A percentile compares a stretch with the other conserved stretches of the same genome.
These are phyloP conservation scores for Hypselothyrea guttata DNA, from an alignment of 2,888 invertebrate species.

Conservation along the genomic window DNA sequence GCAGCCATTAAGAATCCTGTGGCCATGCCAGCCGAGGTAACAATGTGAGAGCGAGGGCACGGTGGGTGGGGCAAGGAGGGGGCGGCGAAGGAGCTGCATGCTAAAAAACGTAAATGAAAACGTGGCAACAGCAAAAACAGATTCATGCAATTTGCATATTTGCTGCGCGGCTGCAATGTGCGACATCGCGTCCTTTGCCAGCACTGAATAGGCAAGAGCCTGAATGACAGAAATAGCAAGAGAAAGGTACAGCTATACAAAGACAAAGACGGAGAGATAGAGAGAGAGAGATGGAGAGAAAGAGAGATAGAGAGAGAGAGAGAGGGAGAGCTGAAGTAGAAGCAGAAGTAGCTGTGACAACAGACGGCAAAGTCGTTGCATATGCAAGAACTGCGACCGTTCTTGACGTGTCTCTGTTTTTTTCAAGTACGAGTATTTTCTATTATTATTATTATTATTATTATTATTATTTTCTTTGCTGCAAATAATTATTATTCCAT, in stretches of 20 bases:
- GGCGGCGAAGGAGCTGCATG: neutral
- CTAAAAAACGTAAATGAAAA: constrained; percentile 30
- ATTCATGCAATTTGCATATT: constrained; percentile 75
- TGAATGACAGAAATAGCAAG: too few species aligned
- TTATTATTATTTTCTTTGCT: constrained; percentile 15
- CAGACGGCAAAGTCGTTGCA: constrained; percentile 29
- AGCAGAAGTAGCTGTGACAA: constrained; percentile 3
- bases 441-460: constrained; percentile 28
- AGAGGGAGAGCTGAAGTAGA: constrained; percentile 2
- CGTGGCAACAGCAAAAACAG: constrained; percentile 52
- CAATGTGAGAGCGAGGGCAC: neutral
- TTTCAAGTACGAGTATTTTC: constrained; percentile 62
- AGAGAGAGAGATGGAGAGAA: constrained; percentile 29
- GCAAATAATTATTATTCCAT: neutral
- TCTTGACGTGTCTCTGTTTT: constrained; percentile 69
- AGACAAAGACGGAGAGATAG: neutral
- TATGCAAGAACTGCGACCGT: constrained; percentile 55
- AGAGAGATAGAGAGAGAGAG: neutral
- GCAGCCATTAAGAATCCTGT: constrained; percentile 23
- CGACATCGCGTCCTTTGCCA: constrained; percentile 48
- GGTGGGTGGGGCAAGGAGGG: neutral
- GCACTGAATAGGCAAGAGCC: constrained; percentile 45
- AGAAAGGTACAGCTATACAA: constrained; percentile 3
- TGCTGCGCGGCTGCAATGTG: constrained; percentile 38
- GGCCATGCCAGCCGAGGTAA: neutral